Evolutionary conservation across 1,140 invertebrate species (phyloP), one percentile per base, ranked within the genome.

Genomic region (Phortica variegata): DNA sequence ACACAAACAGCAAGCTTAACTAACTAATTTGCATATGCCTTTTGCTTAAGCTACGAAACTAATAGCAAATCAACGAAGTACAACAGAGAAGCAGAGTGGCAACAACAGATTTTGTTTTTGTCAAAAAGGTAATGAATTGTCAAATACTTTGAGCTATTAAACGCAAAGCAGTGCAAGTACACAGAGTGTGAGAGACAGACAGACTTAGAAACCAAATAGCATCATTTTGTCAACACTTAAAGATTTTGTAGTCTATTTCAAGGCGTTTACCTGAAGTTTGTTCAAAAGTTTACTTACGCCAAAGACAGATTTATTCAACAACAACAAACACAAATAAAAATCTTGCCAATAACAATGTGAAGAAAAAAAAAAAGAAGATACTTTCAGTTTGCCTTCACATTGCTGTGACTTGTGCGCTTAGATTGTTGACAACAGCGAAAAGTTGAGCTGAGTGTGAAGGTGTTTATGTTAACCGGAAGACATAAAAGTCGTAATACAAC

Each of bases 391-490:
- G 63, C 63, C 68, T 63, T 66, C 63, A 69, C 57, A 49, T 56
- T 48, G 56, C 56, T 66, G 54, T 29, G 26, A 7, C 26, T 29
- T 29, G 6, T 12, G 36, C 34, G n/a, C n/a, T 34, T 38, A 20
- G 43, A 52, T 52, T 43, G 37, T 52, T 34, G 34, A 34, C 34
- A 42, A 33, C 20, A 43, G 20, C 49, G 32, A n/a, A 20, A 39
- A 6, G 34, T 21, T 3, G 29, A 19, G 19, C 37, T 34, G 29
- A 37, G 49, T 47, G 47, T 52, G 57, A 58, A 62, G 71, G 66
- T 70, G 66, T 70, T 70, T 70, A 70, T 71, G 66, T 71, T 70
- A 60, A 49, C 66, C 66, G 66, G 66, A 70, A 70, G 66, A 70
- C 66, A 70, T 70, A 70, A 70, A 70, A 70, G 66, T 31, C 13